phyloP scores from a whole-genome alignment of 2,113 vertebrate genomes.

The Psilopogon haemacephalus region DNA sequence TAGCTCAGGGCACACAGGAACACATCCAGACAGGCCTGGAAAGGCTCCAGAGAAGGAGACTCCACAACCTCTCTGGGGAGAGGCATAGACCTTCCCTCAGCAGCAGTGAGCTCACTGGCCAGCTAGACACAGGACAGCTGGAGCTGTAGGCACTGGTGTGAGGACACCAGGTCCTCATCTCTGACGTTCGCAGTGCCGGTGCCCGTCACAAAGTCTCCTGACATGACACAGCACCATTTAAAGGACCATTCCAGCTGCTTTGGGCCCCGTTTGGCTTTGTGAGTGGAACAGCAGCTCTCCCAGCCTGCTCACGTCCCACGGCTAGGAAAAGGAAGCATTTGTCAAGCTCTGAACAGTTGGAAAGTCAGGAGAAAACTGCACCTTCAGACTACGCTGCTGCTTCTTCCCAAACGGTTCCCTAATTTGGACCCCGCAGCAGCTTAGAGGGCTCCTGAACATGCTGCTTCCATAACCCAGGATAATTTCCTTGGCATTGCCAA shows the following conservation, averaged over 20 bases:
- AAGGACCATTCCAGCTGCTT: background rate
- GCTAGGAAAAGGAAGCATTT: background rate
- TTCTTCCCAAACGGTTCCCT: background rate
- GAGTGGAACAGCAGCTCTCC: background rate
- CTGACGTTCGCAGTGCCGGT: background rate
- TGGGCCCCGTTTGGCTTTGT: background rate
- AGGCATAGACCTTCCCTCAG: background rate
- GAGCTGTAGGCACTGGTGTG: background rate
- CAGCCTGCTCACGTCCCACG: background rate
- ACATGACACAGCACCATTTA: background rate
- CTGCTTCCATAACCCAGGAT: background rate
- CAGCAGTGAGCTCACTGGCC: background rate
- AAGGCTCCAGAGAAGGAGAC: too few species aligned
- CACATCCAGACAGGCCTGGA: too few species aligned
- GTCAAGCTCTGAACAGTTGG: background rate
- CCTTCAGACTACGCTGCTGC: background rate
- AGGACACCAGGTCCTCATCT: background rate
- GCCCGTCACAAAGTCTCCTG: too few species aligned
- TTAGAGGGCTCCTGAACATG: background rate
- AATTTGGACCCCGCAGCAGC: background rate
- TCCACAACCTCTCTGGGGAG: too few species aligned
- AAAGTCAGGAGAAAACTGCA: background rate
- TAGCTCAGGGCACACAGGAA: too few species aligned
- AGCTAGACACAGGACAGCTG: fast-evolving
- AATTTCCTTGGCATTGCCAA: conserved; percentile 12